phyloP scores from a whole-genome alignment of 2,113 vertebrate genomes.

The Sebastes schlegelii region DNA sequence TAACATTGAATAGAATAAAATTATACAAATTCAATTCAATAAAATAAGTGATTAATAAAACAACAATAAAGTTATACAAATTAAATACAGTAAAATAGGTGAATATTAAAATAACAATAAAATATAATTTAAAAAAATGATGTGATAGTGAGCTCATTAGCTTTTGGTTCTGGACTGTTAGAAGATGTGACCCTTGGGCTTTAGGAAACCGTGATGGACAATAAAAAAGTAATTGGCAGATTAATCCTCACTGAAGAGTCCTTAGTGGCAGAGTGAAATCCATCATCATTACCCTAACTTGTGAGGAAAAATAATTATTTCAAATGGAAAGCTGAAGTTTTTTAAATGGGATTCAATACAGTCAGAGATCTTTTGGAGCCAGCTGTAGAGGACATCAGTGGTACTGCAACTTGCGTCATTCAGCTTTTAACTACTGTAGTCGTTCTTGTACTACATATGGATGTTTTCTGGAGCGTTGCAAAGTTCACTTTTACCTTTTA shows the following conservation, averaged over 20 bases:
- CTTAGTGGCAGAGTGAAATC: neutral
- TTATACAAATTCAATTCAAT: no score
- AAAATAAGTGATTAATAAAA: no score
- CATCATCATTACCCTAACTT: neutral
- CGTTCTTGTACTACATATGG: neutral
- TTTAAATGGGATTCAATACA: neutral
- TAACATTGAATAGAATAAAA: no score
- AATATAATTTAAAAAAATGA: no score
- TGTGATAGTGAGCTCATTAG: no score
- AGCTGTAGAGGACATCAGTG: neutral
- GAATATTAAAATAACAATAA: no score
- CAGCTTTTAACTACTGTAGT: neutral
- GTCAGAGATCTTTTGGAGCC: neutral
- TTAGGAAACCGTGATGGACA: no score
- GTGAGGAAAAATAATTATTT: neutral
- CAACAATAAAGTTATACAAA: no score
- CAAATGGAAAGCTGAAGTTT: neutral
- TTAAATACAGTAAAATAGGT: no score
- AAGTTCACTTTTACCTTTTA: slow-evolving; percentile 31
- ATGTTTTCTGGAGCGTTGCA: slow-evolving; percentile 15
- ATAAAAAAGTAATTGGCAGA: neutral
- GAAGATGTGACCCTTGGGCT: neutral
- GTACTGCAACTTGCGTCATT: neutral
- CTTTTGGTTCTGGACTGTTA: neutral
- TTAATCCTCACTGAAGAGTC: neutral